A percentile compares a stretch with the other conserved stretches of the same genome.
phyloP scores from a whole-genome alignment of 2,888 invertebrate species.

The Palloptera scutellata region DNA sequence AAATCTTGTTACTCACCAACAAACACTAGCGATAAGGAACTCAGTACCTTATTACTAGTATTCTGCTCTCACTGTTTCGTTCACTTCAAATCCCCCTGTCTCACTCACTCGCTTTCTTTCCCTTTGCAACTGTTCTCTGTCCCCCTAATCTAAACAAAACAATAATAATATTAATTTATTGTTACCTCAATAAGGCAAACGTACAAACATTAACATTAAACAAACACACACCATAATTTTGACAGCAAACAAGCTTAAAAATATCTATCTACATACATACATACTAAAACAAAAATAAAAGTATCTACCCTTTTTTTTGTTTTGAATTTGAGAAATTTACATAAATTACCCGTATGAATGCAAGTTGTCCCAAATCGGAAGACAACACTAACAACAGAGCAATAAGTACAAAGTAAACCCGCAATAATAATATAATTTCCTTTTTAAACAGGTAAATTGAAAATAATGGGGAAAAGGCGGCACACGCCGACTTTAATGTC shows the following conservation, averaged over 20 bases:
- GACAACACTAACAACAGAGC: constrained; percentile 13
- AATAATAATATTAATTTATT: constrained; percentile 31
- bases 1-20: too few species aligned
- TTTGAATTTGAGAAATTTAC: constrained; percentile 43
- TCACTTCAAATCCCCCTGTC: background rate
- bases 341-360: constrained; percentile 57
- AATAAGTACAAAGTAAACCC: constrained; percentile 8
- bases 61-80: too few species aligned
- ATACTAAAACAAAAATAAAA: constrained; percentile 15
- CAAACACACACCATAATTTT: constrained; percentile 38
- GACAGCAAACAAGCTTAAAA: constrained; percentile 53
- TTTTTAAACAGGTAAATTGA: too few species aligned
- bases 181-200: constrained; percentile 17
- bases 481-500: constrained; percentile 9
- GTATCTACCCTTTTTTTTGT: background rate
- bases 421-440: background rate
- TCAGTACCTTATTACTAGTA: too few species aligned
- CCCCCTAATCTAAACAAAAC: background rate
- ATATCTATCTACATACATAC: background rate
- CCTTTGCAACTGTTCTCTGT: background rate
- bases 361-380: constrained; percentile 42
- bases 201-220: background rate
- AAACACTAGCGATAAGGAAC: too few species aligned
- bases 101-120: background rate
- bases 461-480: background rate